Conservation (phyloP, 1,140 invertebrate genomes). For the Nephila pilipes region DNA sequence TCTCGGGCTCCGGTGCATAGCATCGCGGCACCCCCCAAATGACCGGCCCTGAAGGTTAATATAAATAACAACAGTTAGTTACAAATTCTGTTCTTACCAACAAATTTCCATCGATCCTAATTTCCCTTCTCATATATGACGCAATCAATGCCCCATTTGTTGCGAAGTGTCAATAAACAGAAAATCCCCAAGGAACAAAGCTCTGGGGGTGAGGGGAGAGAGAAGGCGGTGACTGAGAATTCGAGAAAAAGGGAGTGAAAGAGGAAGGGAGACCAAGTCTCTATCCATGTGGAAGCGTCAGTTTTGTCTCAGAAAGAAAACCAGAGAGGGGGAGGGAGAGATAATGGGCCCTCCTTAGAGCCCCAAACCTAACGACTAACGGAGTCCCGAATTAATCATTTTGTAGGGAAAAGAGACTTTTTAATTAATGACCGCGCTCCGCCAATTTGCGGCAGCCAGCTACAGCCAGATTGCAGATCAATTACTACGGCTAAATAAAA, state of each 20-base stretch:
- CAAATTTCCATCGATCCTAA: background rate
- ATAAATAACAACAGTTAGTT: too few relatives aligned
- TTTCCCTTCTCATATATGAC: background rate
- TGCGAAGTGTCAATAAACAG: slow-evolving; percentile 57
- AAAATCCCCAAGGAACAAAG: slow-evolving; percentile 47
- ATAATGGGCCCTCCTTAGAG: slow-evolving; percentile 38
- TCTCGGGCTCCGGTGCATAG: too few relatives aligned
- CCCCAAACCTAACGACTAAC: slow-evolving; percentile 51
- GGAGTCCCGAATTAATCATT: slow-evolving; percentile 70
- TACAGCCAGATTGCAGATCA: slow-evolving; percentile 70
- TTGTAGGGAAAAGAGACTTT: slow-evolving; percentile 74
- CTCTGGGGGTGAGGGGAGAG: background rate
- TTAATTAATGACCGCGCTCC: slow-evolving; percentile 74
- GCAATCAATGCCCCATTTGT: background rate
- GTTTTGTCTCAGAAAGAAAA: slow-evolving; percentile 72
- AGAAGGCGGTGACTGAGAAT: background rate
- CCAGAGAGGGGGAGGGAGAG: slow-evolving; percentile 25
- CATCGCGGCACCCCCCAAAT: too few relatives aligned
- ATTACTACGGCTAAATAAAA: slow-evolving; percentile 71
- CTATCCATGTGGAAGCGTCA: slow-evolving; percentile 73
- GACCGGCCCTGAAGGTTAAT: too few relatives aligned
- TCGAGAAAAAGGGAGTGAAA: background rate
- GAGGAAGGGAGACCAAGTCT: background rate
- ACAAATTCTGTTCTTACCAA: too few relatives aligned
- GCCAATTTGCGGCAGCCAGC: slow-evolving; percentile 69